Conservation (phyloP, 2,888 invertebrate genomes). For the Arenicola marina region DNA sequence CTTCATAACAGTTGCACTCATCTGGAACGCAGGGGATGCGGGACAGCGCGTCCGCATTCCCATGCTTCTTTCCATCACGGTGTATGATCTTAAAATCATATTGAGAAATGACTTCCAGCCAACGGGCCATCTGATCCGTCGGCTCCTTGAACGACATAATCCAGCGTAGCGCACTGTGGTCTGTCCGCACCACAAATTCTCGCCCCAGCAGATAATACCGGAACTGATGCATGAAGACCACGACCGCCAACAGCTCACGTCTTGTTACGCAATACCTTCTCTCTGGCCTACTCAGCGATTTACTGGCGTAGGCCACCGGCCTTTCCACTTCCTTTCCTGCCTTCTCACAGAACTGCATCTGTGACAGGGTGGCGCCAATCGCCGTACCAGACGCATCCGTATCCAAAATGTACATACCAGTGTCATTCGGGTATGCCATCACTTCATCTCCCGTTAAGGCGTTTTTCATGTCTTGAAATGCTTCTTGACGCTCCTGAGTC, state of each 20-base stretch:
- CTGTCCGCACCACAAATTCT: conserved; percentile 32
- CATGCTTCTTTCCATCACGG: neutral
- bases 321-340: too few species aligned
- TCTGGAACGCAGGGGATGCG: too few species aligned
- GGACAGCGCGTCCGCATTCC: neutral
- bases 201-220: conserved; percentile 32
- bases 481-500: conserved; percentile 8
- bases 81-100: neutral
- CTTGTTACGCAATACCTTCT: conserved; percentile 20
- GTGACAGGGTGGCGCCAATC: conserved; percentile 17
- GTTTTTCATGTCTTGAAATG: conserved; percentile 9
- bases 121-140: conserved; percentile 14
- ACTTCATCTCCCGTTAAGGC: conserved; percentile 14
- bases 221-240: conserved; percentile 32
- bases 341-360: conserved; percentile 12
- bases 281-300: conserved; percentile 9
- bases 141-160: conserved; percentile 18
- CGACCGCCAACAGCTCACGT: conserved; percentile 19
- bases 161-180: conserved; percentile 31
- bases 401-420: conserved; percentile 5
- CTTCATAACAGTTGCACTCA: too few species aligned
- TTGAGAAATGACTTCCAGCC: conserved; percentile 2
- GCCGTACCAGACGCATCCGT: conserved; percentile 15
- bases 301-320: conserved; percentile 17
- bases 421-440: conserved; percentile 12